Evolutionary conservation across 2,113 vertebrate species (phyloP), one percentile per base, ranked within the genome.

Genomic region (Ophthalmolycus amberensis): DNA sequence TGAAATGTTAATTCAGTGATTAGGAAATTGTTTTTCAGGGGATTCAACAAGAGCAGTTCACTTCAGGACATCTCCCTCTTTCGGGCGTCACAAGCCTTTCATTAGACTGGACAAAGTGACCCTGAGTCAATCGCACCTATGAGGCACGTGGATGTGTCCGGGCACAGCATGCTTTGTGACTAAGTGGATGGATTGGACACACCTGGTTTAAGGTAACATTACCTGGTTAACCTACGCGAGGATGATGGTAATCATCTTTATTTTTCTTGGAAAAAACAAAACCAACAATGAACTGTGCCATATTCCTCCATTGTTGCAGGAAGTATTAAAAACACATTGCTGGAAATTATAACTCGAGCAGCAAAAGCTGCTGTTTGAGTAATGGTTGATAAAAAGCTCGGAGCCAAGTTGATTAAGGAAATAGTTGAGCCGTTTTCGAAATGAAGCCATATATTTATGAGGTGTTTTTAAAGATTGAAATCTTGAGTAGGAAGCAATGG

Each of bases 1-100:
- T 81, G 50, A 84, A 65, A 84, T 73, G 73, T 77, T 86, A 60
- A 76, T 84, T 75, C 38, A 25, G 11, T 85, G 82, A 86, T 83
- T 77, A 69, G 48, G 52, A 80, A 75, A 74, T 56, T 38, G 58
- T 75, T 66, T 75, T 83, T 60, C 50, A 37, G 22, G 71, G 48
- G 40, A 76, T 77, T 86, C 67, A 73, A 84, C 67, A 71, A 65
- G 37, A 81, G 25, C 48, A 11, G 32, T 54, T 73, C 25, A 50
- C 62, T 71, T 64, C 44, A 42, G 40, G 10, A 11, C 40, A 42
- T 42, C 10, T 42, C 54, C 40, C 32, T n/a, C 50, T 56, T 66
- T 58, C 14, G 63, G 70, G 64, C 60, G 15, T 68, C 16, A 18
- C 44, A 32, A 56, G 32, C 5, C 34, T 42, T 42, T 66, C 46